phyloP scores from a whole-genome alignment of 2,797 vertebrate genomes.

The Gila robusta region DNA sequence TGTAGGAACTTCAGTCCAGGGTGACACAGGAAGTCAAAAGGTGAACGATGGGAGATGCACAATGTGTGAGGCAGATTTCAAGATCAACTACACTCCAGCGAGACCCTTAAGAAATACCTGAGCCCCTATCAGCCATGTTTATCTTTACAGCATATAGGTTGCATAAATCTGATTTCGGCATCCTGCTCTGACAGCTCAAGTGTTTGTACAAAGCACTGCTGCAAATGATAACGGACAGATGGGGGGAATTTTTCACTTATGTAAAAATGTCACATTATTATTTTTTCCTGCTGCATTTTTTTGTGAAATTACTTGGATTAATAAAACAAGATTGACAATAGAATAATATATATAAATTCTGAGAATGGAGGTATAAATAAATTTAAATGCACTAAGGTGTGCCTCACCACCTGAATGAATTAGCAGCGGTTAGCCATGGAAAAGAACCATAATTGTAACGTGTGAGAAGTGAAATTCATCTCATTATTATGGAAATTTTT shows the following conservation, averaged over 20 bases:
- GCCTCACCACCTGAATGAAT: slow-evolving; percentile 38
- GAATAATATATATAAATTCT: slow-evolving; percentile 51
- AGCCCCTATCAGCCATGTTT: slow-evolving; percentile 69
- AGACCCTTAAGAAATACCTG: slow-evolving; percentile 71
- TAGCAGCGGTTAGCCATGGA: slow-evolving; percentile 32
- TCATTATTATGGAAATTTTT: slow-evolving; percentile 61
- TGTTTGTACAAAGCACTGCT: slow-evolving; percentile 70
- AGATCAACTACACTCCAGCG: background rate
- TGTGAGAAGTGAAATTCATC: slow-evolving; percentile 66
- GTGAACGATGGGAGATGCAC: slow-evolving; percentile 10
- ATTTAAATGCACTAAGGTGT: slow-evolving; percentile 25
- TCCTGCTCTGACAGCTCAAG: slow-evolving; percentile 70
- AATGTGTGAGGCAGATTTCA: background rate
- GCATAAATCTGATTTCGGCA: slow-evolving; percentile 71
- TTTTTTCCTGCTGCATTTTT: slow-evolving; percentile 70
- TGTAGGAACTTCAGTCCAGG: slow-evolving; percentile 57
- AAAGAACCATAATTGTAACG: slow-evolving; percentile 53
- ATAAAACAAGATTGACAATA: slow-evolving; percentile 67
- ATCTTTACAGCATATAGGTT: slow-evolving; percentile 77
- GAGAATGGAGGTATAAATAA: slow-evolving; percentile 26
- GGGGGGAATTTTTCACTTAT: slow-evolving; percentile 74
- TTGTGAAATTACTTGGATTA: slow-evolving; percentile 76
- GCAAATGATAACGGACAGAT: slow-evolving; percentile 75
- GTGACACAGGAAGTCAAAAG: slow-evolving; percentile 60
- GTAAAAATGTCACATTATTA: slow-evolving; percentile 70